These are phyloP conservation scores for Zootermopsis nevadensis DNA, from an alignment of 2,888 invertebrate species.

Conservation along the genomic window DNA sequence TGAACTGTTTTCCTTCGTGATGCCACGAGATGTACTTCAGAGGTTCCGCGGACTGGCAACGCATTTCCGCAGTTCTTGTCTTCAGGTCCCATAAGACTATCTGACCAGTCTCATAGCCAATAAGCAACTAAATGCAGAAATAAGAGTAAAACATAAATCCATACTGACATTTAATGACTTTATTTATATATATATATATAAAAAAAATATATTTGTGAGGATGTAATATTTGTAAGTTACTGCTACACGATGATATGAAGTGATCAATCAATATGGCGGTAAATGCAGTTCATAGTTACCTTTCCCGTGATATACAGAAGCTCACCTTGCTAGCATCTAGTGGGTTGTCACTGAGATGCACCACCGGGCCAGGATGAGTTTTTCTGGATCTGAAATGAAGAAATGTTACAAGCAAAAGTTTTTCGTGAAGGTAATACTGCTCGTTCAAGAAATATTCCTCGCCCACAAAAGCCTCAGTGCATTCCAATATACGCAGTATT, in stretches of 20 bases:
- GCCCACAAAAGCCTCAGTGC: too few relatives aligned
- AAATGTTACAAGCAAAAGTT: constrained; percentile 47
- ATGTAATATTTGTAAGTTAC: too few relatives aligned
- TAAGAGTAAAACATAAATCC: neutral
- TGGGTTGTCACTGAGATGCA: constrained; percentile 97
- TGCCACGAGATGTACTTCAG: constrained; percentile 95
- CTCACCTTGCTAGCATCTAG: constrained; percentile 93
- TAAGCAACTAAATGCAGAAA: constrained; percentile 76
- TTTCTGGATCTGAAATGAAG: constrained; percentile 83
- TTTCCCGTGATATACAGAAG: too few relatives aligned
- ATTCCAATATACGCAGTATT: too few relatives aligned
- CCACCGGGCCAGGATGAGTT: constrained; percentile 96
- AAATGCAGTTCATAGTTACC: too few relatives aligned
- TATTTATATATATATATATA: too few relatives aligned
- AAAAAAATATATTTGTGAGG: too few relatives aligned
- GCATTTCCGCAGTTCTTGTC: constrained; percentile 85
- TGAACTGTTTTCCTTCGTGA: constrained; percentile 96
- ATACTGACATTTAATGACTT: neutral
- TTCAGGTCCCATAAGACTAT: constrained; percentile 97
- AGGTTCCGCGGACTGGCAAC: constrained; percentile 81
- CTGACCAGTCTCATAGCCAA: constrained; percentile 95
- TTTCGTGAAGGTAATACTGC: too few relatives aligned
- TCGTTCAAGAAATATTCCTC: too few relatives aligned
- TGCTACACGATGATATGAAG: too few relatives aligned
- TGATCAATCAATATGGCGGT: too few relatives aligned